A percentile compares a stretch with the other conserved stretches of the same genome.
phyloP scores from a whole-genome alignment of 2,797 vertebrate genomes.

The Alosa sapidissima region DNA sequence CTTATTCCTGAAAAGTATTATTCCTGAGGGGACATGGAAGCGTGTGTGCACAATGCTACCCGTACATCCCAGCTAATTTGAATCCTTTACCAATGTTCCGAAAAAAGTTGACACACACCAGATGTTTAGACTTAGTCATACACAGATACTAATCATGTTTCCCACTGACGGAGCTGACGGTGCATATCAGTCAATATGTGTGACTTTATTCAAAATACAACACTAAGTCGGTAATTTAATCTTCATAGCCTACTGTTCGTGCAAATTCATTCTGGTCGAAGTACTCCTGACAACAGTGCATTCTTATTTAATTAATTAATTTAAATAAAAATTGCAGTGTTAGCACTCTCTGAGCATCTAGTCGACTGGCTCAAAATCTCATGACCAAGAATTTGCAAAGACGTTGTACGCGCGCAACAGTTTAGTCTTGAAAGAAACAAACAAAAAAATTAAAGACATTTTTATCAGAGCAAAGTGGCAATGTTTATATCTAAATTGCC shows the following conservation, averaged over 20 bases:
- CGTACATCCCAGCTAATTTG: neutral
- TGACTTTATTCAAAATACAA: neutral
- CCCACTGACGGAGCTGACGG: neutral
- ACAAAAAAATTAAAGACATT: neutral
- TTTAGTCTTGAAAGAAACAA: neutral
- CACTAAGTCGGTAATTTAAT: neutral
- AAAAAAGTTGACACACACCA: neutral
- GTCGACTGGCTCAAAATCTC: neutral
- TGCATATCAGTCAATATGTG: neutral
- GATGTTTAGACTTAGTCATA: neutral
- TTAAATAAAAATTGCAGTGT: neutral
- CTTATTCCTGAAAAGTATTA: neutral
- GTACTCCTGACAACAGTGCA: neutral
- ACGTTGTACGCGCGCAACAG: neutral
- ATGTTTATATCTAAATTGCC: conserved; percentile 26
- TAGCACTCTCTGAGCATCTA: neutral
- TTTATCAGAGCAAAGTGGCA: neutral
- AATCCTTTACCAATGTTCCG: neutral
- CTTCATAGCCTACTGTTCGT: neutral
- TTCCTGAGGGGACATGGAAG: neutral
- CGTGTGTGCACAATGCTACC: neutral
- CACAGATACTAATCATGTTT: neutral
- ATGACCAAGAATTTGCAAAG: neutral
- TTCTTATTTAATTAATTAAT: neutral
- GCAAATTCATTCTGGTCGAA: neutral